These are phyloP conservation scores for Papilio polytes DNA, from an alignment of 1,140 invertebrate genomes.

Conservation along the genomic window DNA sequence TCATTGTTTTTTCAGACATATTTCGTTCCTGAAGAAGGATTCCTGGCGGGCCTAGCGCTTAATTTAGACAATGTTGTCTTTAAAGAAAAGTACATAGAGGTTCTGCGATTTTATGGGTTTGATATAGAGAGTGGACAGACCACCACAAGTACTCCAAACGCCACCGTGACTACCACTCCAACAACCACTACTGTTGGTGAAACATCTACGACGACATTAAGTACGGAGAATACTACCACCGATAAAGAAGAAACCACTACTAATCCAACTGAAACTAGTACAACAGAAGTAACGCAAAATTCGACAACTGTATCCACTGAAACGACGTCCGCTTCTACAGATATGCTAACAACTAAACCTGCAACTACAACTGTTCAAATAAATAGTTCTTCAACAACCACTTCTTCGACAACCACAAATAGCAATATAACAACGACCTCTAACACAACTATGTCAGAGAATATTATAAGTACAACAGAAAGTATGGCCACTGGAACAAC, in stretches of 20 bases:
- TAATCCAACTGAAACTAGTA: slow-evolving; percentile 59
- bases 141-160: slow-evolving; percentile 51
- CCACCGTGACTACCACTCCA: slow-evolving; percentile 40
- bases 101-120: slow-evolving; percentile 91
- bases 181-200: slow-evolving; percentile 30
- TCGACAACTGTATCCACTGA: slow-evolving; percentile 48
- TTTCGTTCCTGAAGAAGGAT: slow-evolving; percentile 91
- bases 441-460: slow-evolving; percentile 30
- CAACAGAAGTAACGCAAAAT: slow-evolving; percentile 47
- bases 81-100: slow-evolving; percentile 87
- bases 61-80: slow-evolving; percentile 90
- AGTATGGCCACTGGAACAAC: slow-evolving; percentile 15
- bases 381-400: not conserved
- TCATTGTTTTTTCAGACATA: slow-evolving; percentile 87
- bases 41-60: slow-evolving; percentile 90
- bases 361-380: slow-evolving; percentile 34
- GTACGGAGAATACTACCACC: slow-evolving; percentile 44
- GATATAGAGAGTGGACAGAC: slow-evolving; percentile 84
- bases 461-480: slow-evolving; percentile 21
- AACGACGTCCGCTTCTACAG: slow-evolving; percentile 36
- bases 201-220: slow-evolving; percentile 35
- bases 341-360: slow-evolving; percentile 29
- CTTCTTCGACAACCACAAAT: not conserved
- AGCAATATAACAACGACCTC: not conserved
- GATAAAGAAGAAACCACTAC: slow-evolving; percentile 60